Conservation (phyloP, 2,888 invertebrate species). For the Trisateles emortualis region DNA sequence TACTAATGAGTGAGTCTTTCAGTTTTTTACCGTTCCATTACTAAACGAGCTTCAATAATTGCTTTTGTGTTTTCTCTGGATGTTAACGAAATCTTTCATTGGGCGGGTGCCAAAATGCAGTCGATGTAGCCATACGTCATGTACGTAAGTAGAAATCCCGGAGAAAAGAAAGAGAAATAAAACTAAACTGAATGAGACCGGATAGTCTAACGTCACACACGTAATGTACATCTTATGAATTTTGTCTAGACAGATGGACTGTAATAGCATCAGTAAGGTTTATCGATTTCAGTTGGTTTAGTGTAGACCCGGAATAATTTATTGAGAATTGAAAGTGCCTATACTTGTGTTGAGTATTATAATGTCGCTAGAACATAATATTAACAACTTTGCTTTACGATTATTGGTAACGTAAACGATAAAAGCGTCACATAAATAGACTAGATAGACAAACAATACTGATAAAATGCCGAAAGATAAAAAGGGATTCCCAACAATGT, state of each 20-base stretch:
- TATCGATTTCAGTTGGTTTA: constrained; percentile 1
- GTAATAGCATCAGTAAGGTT: too few relatives aligned
- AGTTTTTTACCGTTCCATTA: constrained; percentile 40
- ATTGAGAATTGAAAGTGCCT: background rate
- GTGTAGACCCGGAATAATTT: background rate
- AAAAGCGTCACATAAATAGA: too few relatives aligned
- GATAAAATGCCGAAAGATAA: too few relatives aligned
- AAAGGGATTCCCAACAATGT: too few relatives aligned
- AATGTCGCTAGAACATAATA: too few relatives aligned
- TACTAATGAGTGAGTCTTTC: constrained; percentile 31
- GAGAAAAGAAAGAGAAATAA: too few relatives aligned
- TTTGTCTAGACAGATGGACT: constrained; percentile 18
- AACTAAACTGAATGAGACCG: constrained; percentile 34
- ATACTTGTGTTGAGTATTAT: background rate
- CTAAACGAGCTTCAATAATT: constrained; percentile 58
- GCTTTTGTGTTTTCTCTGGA: constrained; percentile 52
- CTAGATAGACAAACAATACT: too few relatives aligned
- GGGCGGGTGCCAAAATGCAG: constrained; percentile 67
- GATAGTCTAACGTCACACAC: constrained; percentile 8
- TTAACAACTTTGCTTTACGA: too few relatives aligned
- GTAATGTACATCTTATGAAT: constrained; percentile 12
- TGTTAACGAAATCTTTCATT: constrained; percentile 57
- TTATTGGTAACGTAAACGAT: too few relatives aligned
- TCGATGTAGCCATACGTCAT: constrained; percentile 28
- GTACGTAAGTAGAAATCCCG: background rate